Base-by-base conservation (phyloP, 2,797 vertebrate genomes). In the Allobates femoralis region DNA sequence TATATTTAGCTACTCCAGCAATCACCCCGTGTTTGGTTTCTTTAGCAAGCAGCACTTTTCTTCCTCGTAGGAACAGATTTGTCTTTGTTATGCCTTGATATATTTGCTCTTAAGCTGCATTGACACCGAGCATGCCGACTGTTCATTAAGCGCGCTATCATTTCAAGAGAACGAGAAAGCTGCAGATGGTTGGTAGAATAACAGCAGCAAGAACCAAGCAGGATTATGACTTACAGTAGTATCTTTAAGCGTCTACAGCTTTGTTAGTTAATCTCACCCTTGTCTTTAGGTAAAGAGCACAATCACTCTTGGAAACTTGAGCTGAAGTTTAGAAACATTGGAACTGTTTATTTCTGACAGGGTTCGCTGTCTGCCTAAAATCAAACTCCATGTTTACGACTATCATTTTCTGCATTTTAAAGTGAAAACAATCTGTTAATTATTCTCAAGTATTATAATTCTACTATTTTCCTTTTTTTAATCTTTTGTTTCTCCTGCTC, bases 261-360 rank as follows among this genome's bases (percentile, higher is more conserved):
- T 67, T 51, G 41, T 12, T 51, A 66, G 60, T 41, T 50, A 81
- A 51, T 81, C 15, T 66, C n/a, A 0, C 15, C 19, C 56, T 62
- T 51, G 37, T 51, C 41, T 67, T 66, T 81, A 30, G 60, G 16
- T 77, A 77, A 55, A 56, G 75, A 55, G 28, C 3, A 16, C 23
- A 76, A 55, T 76, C 46, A 76, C 26, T 76, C 74, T 76, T 23
- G 28, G 74, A 76, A 76, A 79, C 55, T 60, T 56, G 77, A 23
- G 55, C 77, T 60, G 77, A 79, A 55, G 53, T 34, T 79, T 62
- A 79, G 77, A 79, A n/a, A 41, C 32, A 79, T 80, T 46, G 77
- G 37, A 66, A 37, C 2, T 18, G 60, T 80, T 62, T 66, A 30
- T 64, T 80, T 79, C 46, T 76, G 74, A 76, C 46, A 55, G 30